Evolutionary conservation across 2,797 vertebrate species (phyloP), one percentile per base, ranked within the genome.

Genomic region (Enteromius afrohamiltoni): DNA sequence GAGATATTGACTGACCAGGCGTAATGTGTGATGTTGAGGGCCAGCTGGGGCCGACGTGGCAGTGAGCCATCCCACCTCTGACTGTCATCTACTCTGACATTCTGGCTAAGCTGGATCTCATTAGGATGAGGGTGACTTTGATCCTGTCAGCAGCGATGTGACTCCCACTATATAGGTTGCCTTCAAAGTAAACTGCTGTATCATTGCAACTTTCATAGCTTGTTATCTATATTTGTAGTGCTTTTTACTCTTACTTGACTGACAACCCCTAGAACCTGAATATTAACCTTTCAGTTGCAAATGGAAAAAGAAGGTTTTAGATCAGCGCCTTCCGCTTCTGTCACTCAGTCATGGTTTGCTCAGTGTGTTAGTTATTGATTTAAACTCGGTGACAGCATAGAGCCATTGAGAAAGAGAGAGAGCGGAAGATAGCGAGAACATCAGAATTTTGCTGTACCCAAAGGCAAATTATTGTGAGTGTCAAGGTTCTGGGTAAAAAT

Each of bases 91-190:
- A 90, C 92, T 91, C 90, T 94, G 92, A 94, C 93, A 93, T 92
- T 90, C 91, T 90, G 90, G 89, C 92, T 93, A 94, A 94, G 92
- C 93, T 93, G 93, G 92, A 94, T 95, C 93, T 95, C 92, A 93
- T 95, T 95, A 94, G 93, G 91, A 92, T 89, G 91, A 92, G 92
- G 92, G 91, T 94, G 93, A 92, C 93, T 93, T 90, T 92, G 92
- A 95, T 94, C 92, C 93, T 90, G 90, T 93, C 93, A 91, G 92
- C 92, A 91, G 91, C 87, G 78, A 92, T 93, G 91, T 92, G 91
- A 89, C 93, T 93, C 90, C 89, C 90, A 90, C 92, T 92, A 92
- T 93, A 93, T 92, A 91, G 93, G 92, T 91, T 88, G 90, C 91
- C 92, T 92, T 92, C 92, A 93, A 91, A 91, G 91, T 91, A 93